Base-by-base conservation (phyloP, 2,113 vertebrate genomes). In the Bambusicola thoracicus region DNA sequence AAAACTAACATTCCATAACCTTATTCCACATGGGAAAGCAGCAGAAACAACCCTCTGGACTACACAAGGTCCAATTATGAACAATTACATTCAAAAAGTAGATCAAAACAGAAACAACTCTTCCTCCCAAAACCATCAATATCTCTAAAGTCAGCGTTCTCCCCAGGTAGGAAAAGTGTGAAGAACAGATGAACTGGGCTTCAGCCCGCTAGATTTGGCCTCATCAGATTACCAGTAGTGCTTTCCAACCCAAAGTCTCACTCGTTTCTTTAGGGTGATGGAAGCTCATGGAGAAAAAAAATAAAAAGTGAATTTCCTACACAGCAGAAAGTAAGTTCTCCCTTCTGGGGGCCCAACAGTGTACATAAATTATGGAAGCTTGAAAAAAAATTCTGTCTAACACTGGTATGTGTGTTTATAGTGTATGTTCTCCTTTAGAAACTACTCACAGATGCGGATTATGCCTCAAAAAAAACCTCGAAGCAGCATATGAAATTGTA, bases 1-100 rank as follows among this genome's bases (percentile, higher is more conserved):
- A 97, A 97, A 97, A 96, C 96, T 97, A 98, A 96, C 94, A 97
- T 97, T 96, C 97, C 94, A 91, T 96, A 97, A 98, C 82, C 95
- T 95, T 95, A 96, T 92, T 97, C 95, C 78, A 10, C 95, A 90
- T 78, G 96, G 95, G 97, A 97, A 96, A 97, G 94, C 87, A 95
- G 96, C 97, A 94, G 95, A 94, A 96, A 89, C 81, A 92, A 94
- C 90, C 78, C 85, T 94, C 97, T 88, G 89, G 85, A 90, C 88
- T 93, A 70, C 59, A 95, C 84, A 72, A 92, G 93, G 94, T 96
- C 95, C 79, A 89, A 93, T 91, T 92, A 73, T 89, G 93, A 95
- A 94, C 91, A 94, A 96, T 97, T 98, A 98, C 97, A 98, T 98
- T 98, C 98, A 97, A 83, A 93, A 95, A 95, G 95, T 85, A 95